These are phyloP conservation scores for Phymastichus coffea DNA, from an alignment of 1,140 invertebrate species.

Conservation along the genomic window DNA sequence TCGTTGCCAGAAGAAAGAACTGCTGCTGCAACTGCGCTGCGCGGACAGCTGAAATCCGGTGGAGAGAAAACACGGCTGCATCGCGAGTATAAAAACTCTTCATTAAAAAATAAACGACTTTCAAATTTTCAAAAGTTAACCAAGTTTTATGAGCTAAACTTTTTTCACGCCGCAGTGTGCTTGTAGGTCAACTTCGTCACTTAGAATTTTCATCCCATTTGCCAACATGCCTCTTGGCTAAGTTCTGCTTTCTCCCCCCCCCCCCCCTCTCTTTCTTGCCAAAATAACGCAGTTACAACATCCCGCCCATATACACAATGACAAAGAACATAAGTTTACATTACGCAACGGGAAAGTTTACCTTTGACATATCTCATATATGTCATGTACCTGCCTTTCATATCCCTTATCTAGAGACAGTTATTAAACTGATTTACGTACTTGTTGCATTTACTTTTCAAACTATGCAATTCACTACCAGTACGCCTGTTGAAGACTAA, in stretches of 20 bases:
- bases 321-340: conserved; percentile 7
- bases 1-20: no score
- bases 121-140: background rate
- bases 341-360: background rate
- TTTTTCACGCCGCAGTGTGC: background rate
- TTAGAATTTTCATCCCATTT: conserved; percentile 2
- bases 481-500: no score
- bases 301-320: background rate
- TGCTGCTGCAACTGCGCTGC: no score
- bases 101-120: conserved; percentile 6
- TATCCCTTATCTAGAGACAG: no score
- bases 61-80: no score
- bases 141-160: background rate
- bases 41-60: no score
- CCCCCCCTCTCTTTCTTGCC: no score
- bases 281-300: background rate
- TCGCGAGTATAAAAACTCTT: background rate
- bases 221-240: background rate
- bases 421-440: no score
- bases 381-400: no score
- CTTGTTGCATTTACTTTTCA: no score
- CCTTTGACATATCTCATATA: no score
- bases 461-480: no score
- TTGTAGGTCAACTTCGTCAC: conserved; percentile 1
- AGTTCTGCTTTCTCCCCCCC: background rate